Evolutionary conservation across 2,888 invertebrate species (phyloP).

Genomic region (Mystacides longicornis): DNA sequence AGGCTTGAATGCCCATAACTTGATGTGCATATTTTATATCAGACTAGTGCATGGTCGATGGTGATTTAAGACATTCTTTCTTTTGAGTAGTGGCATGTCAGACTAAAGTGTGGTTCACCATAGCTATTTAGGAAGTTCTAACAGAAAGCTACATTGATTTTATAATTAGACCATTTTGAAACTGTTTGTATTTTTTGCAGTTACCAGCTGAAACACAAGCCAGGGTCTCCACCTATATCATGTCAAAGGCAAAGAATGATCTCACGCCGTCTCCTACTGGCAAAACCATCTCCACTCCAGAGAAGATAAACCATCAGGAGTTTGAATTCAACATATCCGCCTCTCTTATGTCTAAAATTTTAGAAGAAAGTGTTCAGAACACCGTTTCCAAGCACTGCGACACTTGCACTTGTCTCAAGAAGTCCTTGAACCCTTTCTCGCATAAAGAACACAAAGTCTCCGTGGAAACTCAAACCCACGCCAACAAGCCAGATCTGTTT

Average conservation of each 20-base stretch:
- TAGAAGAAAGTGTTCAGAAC: slow-evolving; percentile 81
- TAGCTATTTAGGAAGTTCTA: too few relatives aligned
- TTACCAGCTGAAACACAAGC: slow-evolving; percentile 87
- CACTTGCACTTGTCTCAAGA: slow-evolving; percentile 66
- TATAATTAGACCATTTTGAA: too few relatives aligned
- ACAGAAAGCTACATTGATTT: too few relatives aligned
- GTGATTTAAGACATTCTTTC: too few relatives aligned
- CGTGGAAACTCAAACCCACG: slow-evolving; percentile 59
- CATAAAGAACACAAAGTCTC: slow-evolving; percentile 51
- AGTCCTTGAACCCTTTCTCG: slow-evolving; percentile 45
- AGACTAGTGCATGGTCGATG: too few relatives aligned
- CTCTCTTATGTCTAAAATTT: slow-evolving; percentile 83
- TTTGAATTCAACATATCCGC: slow-evolving; percentile 71
- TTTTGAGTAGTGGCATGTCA: too few relatives aligned
- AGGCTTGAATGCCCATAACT: too few relatives aligned
- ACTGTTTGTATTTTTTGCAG: too few relatives aligned
- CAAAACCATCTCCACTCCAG: slow-evolving; percentile 33
- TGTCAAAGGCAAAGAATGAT: slow-evolving; percentile 52
- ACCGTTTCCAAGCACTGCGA: slow-evolving; percentile 75
- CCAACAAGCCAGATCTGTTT: slow-evolving; percentile 42
- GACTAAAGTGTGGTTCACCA: too few relatives aligned
- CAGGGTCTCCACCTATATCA: slow-evolving; percentile 73
- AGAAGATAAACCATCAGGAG: slow-evolving; percentile 52
- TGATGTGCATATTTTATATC: too few relatives aligned
- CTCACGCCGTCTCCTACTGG: slow-evolving; percentile 37